Evolutionary conservation across 2,888 invertebrate genomes (phyloP).

Genomic region (Eupeodes latifasciatus): DNA sequence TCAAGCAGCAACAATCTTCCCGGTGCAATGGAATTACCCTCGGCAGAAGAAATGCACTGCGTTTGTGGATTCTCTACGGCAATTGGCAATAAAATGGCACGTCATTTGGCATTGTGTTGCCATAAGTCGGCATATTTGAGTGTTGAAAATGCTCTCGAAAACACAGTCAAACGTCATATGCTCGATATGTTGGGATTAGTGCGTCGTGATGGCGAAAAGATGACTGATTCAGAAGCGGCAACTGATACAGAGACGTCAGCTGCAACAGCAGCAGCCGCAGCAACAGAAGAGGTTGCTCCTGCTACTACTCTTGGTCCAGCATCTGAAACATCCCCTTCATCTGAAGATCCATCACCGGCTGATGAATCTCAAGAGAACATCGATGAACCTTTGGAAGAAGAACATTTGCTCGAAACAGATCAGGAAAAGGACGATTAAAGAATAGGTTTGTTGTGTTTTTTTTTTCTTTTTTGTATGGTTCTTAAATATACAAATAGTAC

Average conservation of each 20-base stretch:
- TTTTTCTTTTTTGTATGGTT: not conserved
- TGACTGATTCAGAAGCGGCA: conserved; percentile 76
- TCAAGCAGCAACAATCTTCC: conserved; percentile 81
- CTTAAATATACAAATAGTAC: conserved; percentile 40
- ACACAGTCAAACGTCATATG: conserved; percentile 86
- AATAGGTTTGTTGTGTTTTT: conserved; percentile 13
- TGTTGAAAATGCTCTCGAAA: conserved; percentile 87
- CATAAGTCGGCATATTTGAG: conserved; percentile 90
- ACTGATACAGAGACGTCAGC: conserved; percentile 59
- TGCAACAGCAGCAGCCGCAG: conserved; percentile 31
- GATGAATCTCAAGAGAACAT: conserved; percentile 42
- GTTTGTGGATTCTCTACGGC: conserved; percentile 89
- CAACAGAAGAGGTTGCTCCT: not conserved
- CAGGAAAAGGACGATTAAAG: conserved; percentile 41
- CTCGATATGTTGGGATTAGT: conserved; percentile 86
- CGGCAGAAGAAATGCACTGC: conserved; percentile 90
- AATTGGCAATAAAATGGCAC: conserved; percentile 87
- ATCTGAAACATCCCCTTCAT: not conserved
- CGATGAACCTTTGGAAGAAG: conserved; percentile 25
- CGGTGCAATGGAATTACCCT: conserved; percentile 81
- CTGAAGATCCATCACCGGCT: conserved; percentile 40
- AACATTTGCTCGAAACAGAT: conserved; percentile 33
- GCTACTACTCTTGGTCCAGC: not conserved
- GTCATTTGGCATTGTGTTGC: conserved; percentile 90
- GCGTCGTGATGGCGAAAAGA: conserved; percentile 85